Evolutionary conservation across 2,797 vertebrate species (phyloP).

Genomic region (Astyanax mexicanus): DNA sequence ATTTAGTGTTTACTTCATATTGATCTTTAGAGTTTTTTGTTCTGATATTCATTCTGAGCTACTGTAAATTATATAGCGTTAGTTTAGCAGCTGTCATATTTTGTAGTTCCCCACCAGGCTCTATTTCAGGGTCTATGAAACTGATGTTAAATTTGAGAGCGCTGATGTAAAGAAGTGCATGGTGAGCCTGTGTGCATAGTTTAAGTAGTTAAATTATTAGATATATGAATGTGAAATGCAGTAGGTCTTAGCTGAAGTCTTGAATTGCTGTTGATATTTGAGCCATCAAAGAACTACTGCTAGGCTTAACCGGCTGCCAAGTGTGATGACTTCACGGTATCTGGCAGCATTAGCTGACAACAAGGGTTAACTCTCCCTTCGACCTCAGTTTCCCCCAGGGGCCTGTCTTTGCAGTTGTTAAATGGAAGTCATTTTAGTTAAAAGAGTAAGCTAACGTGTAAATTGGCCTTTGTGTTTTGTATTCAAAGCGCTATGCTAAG

Average conservation of each 20-base stretch:
- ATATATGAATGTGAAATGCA: too few relatives aligned
- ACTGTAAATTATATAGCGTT: too few relatives aligned
- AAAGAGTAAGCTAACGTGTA: constrained; percentile 1
- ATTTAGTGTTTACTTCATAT: too few relatives aligned
- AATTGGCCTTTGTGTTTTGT: constrained; percentile 7
- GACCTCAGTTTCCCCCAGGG: not conserved
- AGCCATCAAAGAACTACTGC: not conserved
- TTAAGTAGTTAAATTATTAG: too few relatives aligned
- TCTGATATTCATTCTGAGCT: too few relatives aligned
- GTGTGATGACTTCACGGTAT: constrained; percentile 18
- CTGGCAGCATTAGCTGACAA: not conserved
- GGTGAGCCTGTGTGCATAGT: too few relatives aligned
- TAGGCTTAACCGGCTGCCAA: not conserved
- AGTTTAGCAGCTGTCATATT: too few relatives aligned
- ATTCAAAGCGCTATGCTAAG: not conserved
- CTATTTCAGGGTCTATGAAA: too few relatives aligned
- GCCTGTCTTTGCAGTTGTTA: constrained; percentile 5
- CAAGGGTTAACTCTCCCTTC: constrained; percentile 3
- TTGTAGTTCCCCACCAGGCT: too few relatives aligned
- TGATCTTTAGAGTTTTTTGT: too few relatives aligned
- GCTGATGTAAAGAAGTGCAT: too few relatives aligned
- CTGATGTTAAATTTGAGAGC: too few relatives aligned
- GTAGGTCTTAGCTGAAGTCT: not conserved
- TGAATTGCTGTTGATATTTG: not conserved
- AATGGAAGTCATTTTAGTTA: not conserved